Evolutionary conservation across 2,888 invertebrate species (phyloP), one percentile per base, ranked within the genome.

Genomic region (Lampropteryx suffumata): DNA sequence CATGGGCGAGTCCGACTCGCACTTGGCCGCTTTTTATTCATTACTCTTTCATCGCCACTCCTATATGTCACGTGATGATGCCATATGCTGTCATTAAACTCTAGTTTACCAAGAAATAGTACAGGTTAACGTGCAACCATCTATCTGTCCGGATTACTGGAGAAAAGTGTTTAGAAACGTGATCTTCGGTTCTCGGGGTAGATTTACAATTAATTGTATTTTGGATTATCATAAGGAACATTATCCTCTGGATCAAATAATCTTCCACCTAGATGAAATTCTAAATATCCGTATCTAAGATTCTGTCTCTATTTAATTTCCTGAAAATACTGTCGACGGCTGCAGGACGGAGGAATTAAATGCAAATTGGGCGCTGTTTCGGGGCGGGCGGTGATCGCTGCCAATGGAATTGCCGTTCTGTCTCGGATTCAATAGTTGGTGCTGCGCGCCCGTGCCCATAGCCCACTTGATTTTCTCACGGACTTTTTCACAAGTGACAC

Each of bases 171-270:
- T 21, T 17, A 17, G 48, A 37, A 47, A 53, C 53, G 48, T 48
- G 53, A 48, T 53, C 34, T 44, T 40, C 32, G 30, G 7, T n/a
- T 8, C 27, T 5, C 21, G 6, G 27, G 30, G 42, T 44, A 53
- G 53, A 48, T 44, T 48, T 53, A 44, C 48, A 17, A 33, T 35
- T 53, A 53, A 53, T 44, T 53, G 53, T 40, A 43, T 32, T 45
- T 24, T 34, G 7, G 6, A 29, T 45, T 36, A 36, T 46, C 21
- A 35, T 7, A 46, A 26, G 33, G 11, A 21, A 28, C 34, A 34
- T 26, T 36, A 24, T 36, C 26, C n/a, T 36, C 12, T 26, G 28
- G n/a, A n/a, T n/a, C n/a, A n/a, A n/a, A n/a, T n/a, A n/a, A n/a
- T n/a, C n/a, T 17, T 4, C 17, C 17, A 4, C 17, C 17, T 17